Conservation (phyloP, 2,797 vertebrate genomes). For the Halcyon badia region DNA sequence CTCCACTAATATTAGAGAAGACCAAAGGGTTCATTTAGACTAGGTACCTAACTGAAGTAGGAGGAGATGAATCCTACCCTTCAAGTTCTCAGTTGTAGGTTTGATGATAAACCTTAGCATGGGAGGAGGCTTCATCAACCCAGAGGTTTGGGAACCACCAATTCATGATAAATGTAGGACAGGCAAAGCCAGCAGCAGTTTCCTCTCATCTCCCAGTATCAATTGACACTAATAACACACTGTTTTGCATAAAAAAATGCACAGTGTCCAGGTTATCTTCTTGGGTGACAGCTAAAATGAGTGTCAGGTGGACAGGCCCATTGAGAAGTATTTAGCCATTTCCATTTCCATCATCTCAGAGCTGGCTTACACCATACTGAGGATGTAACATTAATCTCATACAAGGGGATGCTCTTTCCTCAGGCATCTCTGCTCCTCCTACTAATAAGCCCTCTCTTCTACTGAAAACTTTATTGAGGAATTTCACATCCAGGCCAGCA, state of each 20-base stretch:
- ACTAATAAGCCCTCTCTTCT: neutral
- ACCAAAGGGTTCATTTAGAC: neutral
- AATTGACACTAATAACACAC: conserved; percentile 42
- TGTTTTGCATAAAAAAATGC: neutral
- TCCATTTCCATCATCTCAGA: neutral
- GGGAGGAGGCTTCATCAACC: neutral
- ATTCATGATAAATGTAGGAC: neutral
- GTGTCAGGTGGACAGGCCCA: neutral
- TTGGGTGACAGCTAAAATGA: neutral
- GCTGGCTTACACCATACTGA: neutral
- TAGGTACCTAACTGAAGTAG: neutral
- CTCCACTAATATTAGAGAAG: neutral
- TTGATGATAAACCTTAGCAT: neutral
- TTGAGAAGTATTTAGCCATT: neutral
- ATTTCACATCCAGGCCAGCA: conserved; percentile 4
- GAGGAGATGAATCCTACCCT: neutral
- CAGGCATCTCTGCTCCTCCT: neutral
- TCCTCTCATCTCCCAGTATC: neutral
- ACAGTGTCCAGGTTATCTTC: conserved; percentile 10
- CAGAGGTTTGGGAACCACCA: neutral
- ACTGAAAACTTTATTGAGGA: neutral
- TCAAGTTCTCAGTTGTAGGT: neutral
- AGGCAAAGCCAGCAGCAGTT: neutral
- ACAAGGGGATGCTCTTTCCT: neutral
- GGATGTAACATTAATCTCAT: neutral